Conservation (phyloP, 1,140 invertebrate species). For the Araneus ventricosus region DNA sequence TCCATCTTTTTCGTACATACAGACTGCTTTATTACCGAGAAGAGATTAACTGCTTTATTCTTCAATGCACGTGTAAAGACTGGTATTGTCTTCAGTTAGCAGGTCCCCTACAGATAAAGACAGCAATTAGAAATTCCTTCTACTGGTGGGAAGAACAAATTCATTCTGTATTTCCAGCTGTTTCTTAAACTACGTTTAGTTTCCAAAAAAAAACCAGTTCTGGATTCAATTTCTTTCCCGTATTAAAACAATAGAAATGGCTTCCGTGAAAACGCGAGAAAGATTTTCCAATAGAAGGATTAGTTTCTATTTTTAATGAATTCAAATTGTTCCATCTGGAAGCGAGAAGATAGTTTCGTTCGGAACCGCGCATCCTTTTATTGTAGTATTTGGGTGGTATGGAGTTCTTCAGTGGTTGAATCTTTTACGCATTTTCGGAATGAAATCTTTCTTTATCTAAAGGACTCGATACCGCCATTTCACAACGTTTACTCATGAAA, state of each 20-base stretch:
- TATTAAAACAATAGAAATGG: not conserved
- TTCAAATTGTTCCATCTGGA: not conserved
- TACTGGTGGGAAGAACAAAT: not conserved
- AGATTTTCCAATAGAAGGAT: slow-evolving; percentile 27
- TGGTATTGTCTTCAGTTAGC: not conserved
- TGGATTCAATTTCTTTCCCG: not conserved
- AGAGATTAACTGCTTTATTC: not conserved
- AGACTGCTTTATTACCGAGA: not conserved
- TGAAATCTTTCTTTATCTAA: not conserved
- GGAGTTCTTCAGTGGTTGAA: not conserved
- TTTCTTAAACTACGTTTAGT: not conserved
- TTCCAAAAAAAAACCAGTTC: not conserved
- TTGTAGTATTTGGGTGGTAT: not conserved
- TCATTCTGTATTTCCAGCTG: not conserved
- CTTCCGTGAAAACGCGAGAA: not conserved
- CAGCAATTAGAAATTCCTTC: not conserved
- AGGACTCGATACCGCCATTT: too few species aligned
- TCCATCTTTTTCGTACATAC: not conserved
- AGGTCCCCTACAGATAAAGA: not conserved
- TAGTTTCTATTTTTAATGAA: slow-evolving; percentile 60
- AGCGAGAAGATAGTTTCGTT: not conserved
- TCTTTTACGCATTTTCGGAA: not conserved
- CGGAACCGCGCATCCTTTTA: not conserved
- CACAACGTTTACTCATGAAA: too few species aligned
- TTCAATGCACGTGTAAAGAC: too few species aligned